These are phyloP conservation scores for Zygaena filipendulae DNA, from an alignment of 2,888 invertebrate genomes.

Conservation along the genomic window DNA sequence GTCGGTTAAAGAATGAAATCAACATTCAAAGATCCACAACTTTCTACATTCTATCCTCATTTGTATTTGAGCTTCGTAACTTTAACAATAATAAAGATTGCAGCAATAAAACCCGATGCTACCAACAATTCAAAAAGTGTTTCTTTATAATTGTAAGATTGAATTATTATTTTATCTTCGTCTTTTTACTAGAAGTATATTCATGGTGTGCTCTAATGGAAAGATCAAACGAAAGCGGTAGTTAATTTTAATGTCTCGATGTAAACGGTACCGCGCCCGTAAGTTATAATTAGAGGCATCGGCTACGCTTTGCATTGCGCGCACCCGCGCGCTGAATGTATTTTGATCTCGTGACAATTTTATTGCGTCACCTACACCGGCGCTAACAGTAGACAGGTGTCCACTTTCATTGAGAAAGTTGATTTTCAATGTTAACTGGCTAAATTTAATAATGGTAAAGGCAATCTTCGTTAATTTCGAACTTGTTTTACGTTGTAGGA, in stretches of 20 bases:
- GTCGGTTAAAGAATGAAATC: too few species aligned
- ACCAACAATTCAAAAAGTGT: too few species aligned
- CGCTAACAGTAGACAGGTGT: too few species aligned
- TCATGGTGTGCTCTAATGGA: slow-evolving; percentile 61
- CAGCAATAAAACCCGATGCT: too few species aligned
- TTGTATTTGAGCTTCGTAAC: too few species aligned
- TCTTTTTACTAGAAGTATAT: slow-evolving; percentile 50
- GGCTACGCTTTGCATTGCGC: slow-evolving; percentile 37
- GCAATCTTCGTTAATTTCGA: slow-evolving; percentile 14
- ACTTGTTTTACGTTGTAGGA: slow-evolving; percentile 30
- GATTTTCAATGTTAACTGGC: slow-evolving; percentile 4
- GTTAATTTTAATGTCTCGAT: slow-evolving; percentile 66
- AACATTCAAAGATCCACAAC: too few species aligned
- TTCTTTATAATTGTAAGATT: too few species aligned
- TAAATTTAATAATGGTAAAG: background rate
- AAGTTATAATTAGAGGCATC: slow-evolving; percentile 63
- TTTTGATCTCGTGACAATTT: slow-evolving; percentile 55
- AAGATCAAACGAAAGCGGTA: slow-evolving; percentile 62
- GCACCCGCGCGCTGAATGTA: slow-evolving; percentile 26
- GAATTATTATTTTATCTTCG: too few species aligned
- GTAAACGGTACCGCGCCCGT: slow-evolving; percentile 47
- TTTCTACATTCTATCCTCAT: too few species aligned
- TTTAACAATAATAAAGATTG: too few species aligned
- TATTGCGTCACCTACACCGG: slow-evolving; percentile 41
- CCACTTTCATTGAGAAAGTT: too few species aligned